A percentile compares a stretch with the other conserved stretches of the same genome.
Conservation (phyloP, 2,113 vertebrate genomes). For the Dolichallabes microphthalmus region DNA sequence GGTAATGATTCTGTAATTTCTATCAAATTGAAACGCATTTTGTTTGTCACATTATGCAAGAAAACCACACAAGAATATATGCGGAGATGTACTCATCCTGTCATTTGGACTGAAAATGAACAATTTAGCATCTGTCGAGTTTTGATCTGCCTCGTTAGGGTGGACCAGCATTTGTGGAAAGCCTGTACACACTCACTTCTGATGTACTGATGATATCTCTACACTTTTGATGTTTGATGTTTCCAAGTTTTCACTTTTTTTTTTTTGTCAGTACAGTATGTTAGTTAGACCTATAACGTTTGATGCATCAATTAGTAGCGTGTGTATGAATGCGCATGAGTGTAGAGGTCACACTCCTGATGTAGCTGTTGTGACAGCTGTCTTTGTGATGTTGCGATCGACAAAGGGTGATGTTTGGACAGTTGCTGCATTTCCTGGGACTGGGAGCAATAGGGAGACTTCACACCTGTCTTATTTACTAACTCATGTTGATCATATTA, state of each 20-base stretch:
- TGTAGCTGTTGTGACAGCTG: constrained; percentile 71
- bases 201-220: not conserved
- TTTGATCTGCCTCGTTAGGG: too few relatives aligned
- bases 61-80: too few relatives aligned
- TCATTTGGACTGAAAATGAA: too few relatives aligned
- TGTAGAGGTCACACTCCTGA: constrained; percentile 56
- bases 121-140: too few relatives aligned
- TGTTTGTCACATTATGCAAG: too few relatives aligned
- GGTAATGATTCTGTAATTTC: too few relatives aligned
- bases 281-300: not conserved
- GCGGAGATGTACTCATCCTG: too few relatives aligned
- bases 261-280: too few relatives aligned
- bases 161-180: too few relatives aligned
- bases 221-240: not conserved
- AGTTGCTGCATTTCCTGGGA: constrained; percentile 52
- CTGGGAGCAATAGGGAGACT: constrained; percentile 8
- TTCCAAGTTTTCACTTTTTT: not conserved
- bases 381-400: constrained; percentile 47
- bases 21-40: too few relatives aligned
- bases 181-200: not conserved
- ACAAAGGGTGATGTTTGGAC: constrained; percentile 58
- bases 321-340: not conserved
- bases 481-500: not conserved
- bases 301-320: not conserved
- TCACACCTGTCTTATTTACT: constrained; percentile 4